Conservation (phyloP, 2,888 invertebrate genomes). For the Erannis defoliaria region DNA sequence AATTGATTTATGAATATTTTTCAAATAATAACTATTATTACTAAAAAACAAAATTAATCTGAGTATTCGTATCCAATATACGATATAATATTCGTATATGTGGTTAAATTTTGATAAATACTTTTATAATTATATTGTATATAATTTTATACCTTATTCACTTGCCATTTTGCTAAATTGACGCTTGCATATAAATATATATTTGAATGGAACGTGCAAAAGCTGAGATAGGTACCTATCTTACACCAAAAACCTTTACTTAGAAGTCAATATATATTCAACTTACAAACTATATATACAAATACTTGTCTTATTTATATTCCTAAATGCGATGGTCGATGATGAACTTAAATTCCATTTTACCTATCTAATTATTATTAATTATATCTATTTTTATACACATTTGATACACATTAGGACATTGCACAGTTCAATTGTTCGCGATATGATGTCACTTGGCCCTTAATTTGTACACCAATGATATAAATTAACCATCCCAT, state of each 20-base stretch:
- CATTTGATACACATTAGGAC: conserved; percentile 77
- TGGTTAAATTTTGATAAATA: no score
- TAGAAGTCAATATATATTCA: conserved; percentile 66
- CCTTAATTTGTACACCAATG: conserved; percentile 63
- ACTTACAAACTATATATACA: conserved; percentile 80
- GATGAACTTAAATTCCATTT: conserved; percentile 81
- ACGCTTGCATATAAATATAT: conserved; percentile 84
- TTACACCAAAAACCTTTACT: conserved; percentile 84
- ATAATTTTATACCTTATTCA: conserved; percentile 52
- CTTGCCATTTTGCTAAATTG: conserved; percentile 79
- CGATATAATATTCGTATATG: no score
- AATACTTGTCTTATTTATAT: conserved; percentile 70
- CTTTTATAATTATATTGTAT: neutral
- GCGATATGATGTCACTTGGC: conserved; percentile 72
- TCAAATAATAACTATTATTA: no score
- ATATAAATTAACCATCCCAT: conserved; percentile 31
- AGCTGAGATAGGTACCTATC: conserved; percentile 83
- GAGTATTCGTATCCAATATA: no score
- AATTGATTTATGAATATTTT: no score
- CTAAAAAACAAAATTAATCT: no score
- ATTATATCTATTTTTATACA: conserved; percentile 71
- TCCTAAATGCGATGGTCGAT: conserved; percentile 79
- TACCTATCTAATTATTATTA: conserved; percentile 76
- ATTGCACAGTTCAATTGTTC: conserved; percentile 81
- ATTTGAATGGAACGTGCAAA: conserved; percentile 78